These are phyloP conservation scores for Opisthograptis luteolata DNA, from an alignment of 2,888 invertebrate species.

Conservation along the genomic window DNA sequence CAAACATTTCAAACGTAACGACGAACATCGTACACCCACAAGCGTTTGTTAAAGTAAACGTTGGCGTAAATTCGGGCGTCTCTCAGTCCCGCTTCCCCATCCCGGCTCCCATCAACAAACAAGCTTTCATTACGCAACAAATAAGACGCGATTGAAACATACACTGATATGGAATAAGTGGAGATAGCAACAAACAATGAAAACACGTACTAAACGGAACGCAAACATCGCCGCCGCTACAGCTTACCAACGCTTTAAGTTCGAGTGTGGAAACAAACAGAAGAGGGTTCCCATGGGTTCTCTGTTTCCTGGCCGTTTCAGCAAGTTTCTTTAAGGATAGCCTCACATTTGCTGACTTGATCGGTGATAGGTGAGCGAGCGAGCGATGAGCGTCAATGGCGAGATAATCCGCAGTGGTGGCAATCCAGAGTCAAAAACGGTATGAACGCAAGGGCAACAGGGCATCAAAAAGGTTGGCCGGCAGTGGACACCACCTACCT, in stretches of 20 bases:
- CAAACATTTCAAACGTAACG: constrained; percentile 8
- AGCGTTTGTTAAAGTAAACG: constrained; percentile 26
- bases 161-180: constrained; percentile 38
- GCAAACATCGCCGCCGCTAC: constrained; percentile 36
- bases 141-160: constrained; percentile 37
- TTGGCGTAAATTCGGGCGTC: constrained; percentile 26
- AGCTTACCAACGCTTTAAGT: constrained; percentile 40
- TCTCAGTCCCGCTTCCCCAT: constrained; percentile 17
- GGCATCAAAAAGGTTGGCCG: too few relatives aligned
- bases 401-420: too few relatives aligned
- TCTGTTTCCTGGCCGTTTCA: not conserved
- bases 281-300: constrained; percentile 16
- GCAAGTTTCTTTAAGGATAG: not conserved
- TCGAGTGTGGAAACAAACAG: constrained; percentile 38
- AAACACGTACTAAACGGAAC: constrained; percentile 38
- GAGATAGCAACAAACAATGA: constrained; percentile 34
- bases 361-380: too few relatives aligned
- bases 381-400: too few relatives aligned
- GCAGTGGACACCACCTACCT: too few relatives aligned
- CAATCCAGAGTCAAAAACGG: too few relatives aligned
- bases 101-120: constrained; percentile 23
- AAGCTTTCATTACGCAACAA: constrained; percentile 36
- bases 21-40: not conserved
- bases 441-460: too few relatives aligned
- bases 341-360: too few relatives aligned